Evolutionary conservation across 2,113 vertebrate genomes (phyloP), one percentile per base, ranked within the genome.

Genomic region (Hyla sarda): DNA sequence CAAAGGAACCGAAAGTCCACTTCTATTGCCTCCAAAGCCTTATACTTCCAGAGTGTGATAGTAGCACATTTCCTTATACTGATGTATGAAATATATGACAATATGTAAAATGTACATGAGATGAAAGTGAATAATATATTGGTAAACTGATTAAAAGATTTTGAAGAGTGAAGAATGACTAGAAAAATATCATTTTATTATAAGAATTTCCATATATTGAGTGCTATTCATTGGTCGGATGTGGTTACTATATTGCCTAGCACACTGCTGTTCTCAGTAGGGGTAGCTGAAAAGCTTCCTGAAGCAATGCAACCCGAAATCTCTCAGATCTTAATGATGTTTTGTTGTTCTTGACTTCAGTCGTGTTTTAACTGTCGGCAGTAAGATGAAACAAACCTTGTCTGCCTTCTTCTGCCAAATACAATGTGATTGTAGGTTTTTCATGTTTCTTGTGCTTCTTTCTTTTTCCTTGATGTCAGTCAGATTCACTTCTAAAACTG

Each of bases 331-430:
- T 54, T 69, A 79, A 85, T 85, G 60, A 69, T 85, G 83, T 79
- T 85, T 85, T 85, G 74, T 78, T 78, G 58, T 78, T 71, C 47
- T 13, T 79, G 74, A 85, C 74, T 85, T 85, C 75, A 85, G 73
- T 85, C 73, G 60, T 69, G 58, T 85, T 85, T 85, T 85, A 78
- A 85, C 60, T 85, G 74, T 52, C 47, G 28, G 74, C 56, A 67
- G 47, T 54, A 21, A 85, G 83, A 85, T 85, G 75, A 85, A 85
- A 85, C 58, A 65, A 85, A 52, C 32, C 47, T 56, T 67, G 45
- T 85, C 58, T 52, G 30, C 73, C 83, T 71, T 78, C 13, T 65
- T 85, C 41, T 85, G 74, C 58, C 45, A 85, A 85, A 85, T 78
- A 54, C 45, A 78, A 85, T 78, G 19, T 56, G 28, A 79, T 50